phyloP scores from a whole-genome alignment of 2,797 vertebrate genomes.

The Sebastes taczanowskii region DNA sequence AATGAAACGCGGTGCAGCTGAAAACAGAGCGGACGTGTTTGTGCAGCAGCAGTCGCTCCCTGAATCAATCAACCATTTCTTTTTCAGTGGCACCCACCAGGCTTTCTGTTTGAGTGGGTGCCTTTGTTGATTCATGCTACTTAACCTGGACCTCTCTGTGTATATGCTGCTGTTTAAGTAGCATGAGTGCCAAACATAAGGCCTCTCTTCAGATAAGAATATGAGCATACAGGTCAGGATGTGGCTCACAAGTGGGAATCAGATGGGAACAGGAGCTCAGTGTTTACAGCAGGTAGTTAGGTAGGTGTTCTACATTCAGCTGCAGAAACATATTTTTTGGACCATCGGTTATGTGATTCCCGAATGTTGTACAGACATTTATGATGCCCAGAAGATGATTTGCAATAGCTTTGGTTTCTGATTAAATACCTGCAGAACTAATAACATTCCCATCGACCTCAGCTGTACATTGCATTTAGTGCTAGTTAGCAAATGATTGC shows the following conservation, averaged over 20 bases:
- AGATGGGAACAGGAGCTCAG: background rate
- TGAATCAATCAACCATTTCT: slow-evolving; percentile 10
- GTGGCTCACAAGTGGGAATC: background rate
- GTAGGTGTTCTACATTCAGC: background rate
- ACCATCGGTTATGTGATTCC: background rate
- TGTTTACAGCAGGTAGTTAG: background rate
- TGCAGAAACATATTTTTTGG: background rate
- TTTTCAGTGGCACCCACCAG: background rate
- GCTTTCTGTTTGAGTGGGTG: slow-evolving; percentile 35
- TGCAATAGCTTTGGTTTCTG: no score
- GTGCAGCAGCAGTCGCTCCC: background rate
- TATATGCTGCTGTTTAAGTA: slow-evolving; percentile 26
- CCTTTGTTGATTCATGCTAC: slow-evolving; percentile 31
- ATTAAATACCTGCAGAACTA: no score
- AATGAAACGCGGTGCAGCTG: background rate
- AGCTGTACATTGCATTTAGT: no score
- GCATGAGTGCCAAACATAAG: slow-evolving; percentile 29
- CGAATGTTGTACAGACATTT: no score
- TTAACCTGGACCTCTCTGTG: slow-evolving; percentile 26
- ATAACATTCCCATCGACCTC: no score
- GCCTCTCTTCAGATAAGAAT: slow-evolving; percentile 31
- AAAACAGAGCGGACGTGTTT: slow-evolving; percentile 7
- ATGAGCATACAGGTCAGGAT: background rate
- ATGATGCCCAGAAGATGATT: no score
- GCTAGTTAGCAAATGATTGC: no score